These are phyloP conservation scores for Acanthopleura granulata DNA, from an alignment of 2,888 invertebrate species.

Conservation along the genomic window DNA sequence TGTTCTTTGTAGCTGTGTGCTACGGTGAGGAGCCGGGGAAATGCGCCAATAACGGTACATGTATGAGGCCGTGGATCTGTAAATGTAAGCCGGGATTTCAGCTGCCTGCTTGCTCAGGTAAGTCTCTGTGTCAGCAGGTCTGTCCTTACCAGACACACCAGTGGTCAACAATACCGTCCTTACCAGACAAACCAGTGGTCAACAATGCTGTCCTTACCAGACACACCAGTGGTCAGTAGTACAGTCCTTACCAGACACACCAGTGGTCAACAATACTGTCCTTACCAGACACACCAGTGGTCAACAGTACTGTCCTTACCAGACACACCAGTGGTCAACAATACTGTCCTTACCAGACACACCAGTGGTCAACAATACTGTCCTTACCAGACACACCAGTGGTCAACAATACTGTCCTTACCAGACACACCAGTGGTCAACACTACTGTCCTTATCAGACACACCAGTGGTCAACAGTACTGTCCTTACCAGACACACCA, in stretches of 20 bases:
- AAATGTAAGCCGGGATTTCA: conserved; percentile 1
- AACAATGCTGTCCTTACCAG: too few relatives aligned
- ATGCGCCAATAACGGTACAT: background rate
- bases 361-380: too few relatives aligned
- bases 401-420: background rate
- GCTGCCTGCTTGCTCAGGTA: background rate
- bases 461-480: background rate
- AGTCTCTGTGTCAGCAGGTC: background rate
- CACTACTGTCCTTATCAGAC: too few relatives aligned
- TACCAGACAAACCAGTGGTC: too few relatives aligned
- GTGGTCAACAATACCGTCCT: too few relatives aligned
- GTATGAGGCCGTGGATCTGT: conserved; percentile 3
- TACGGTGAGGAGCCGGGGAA: background rate
- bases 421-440: too few relatives aligned
- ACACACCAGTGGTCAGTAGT: too few relatives aligned
- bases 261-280: background rate
- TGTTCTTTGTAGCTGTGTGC: background rate
- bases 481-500: background rate
- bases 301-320: too few relatives aligned
- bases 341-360: background rate
- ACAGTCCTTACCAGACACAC: too few relatives aligned
- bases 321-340: background rate
- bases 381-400: too few relatives aligned
- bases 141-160: background rate
- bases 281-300: background rate